Evolutionary conservation across 2,113 vertebrate species (phyloP).

Genomic region (Vanacampus margaritifer): DNA sequence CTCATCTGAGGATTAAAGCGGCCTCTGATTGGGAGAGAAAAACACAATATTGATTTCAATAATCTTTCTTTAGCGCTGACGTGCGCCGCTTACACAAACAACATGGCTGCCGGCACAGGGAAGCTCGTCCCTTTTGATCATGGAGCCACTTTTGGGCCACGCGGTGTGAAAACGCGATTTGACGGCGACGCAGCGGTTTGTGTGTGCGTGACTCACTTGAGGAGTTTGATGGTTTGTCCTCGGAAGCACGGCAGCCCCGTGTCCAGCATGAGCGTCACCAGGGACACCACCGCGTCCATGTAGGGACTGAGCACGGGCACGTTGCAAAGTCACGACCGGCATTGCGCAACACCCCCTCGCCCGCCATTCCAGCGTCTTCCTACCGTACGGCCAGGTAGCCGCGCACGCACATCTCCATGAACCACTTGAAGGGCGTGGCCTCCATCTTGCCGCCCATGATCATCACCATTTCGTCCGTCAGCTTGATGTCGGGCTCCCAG

Average conservation of each 20-base stretch:
- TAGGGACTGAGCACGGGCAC: constrained; percentile 77
- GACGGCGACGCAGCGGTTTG: neutral
- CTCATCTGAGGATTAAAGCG: constrained; percentile 96
- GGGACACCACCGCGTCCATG: constrained; percentile 96
- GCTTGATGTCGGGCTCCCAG: constrained; percentile 98
- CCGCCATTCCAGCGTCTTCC: no score
- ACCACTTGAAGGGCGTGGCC: constrained; percentile 98
- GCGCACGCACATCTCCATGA: constrained; percentile 99
- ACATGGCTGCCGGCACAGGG: no score
- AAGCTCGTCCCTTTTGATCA: no score
- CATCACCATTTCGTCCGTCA: constrained; percentile 99
- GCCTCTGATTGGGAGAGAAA: constrained; percentile 68
- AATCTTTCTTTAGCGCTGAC: no score
- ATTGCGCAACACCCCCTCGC: no score
- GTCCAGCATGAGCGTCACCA: constrained; percentile 91
- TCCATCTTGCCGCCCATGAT: constrained; percentile 99
- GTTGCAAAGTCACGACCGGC: neutral
- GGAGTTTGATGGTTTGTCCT: constrained; percentile 95
- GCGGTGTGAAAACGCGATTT: no score
- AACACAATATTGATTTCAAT: neutral
- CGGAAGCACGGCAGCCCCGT: constrained; percentile 96
- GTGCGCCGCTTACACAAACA: no score
- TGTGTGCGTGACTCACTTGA: constrained; percentile 83
- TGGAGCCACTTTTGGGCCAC: no score
- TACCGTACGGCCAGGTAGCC: constrained; percentile 96